Base-by-base conservation (phyloP, 1,140 invertebrate genomes). In the Sesamia nonagrioides region DNA sequence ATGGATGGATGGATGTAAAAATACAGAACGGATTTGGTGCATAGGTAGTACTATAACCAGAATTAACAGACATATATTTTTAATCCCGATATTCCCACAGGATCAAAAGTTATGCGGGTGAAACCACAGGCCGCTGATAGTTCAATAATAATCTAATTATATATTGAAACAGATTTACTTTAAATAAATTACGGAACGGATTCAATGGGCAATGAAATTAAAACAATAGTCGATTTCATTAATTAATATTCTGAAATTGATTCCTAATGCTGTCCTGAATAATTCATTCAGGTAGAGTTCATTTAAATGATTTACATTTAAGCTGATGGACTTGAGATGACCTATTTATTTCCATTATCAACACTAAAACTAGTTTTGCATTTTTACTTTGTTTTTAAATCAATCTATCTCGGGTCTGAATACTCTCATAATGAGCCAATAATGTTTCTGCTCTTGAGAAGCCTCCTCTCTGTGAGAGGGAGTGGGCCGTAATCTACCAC, bases 231-330 rank as follows among this genome's bases (percentile, higher is more conserved):
- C 60, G n/a, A 9, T 37, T 61, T 61, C 15, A 7, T 61, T 61
- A 40, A 61, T 61, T 61, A 40, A 61, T 61, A 61, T 37, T 40
- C 60, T n/a, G 60, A 61, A 61, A 61, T 61, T 40, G 60, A 61
- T 61, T 61, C 60, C 33, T 40, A 61, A 61, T 61, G 17, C 8
- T 61, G 15, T 17, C 27, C 6, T 61, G 60, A 61, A 61, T 61
- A 37, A 61, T 61, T 61, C 60, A 61, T 61, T 7, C 35, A 61
- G 60, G 60, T 40, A 7, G 17, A 40, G 35, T 37, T 61, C 33
- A 33, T 37, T 13, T 61, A 7, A 61, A 61, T 61, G 7, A 61
- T 61, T n/a, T 61, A 17, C 6, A 37, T 61, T 61, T n/a, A 1
- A 8, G n/a, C n/a, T 37, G 60, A 40, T 2, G 17, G 33, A 60